Percentiles rank a stretch among this genome's conserved stretches.
Evolutionary conservation across 2,888 invertebrate genomes (phyloP).

Genomic region (Lottia scabra): DNA sequence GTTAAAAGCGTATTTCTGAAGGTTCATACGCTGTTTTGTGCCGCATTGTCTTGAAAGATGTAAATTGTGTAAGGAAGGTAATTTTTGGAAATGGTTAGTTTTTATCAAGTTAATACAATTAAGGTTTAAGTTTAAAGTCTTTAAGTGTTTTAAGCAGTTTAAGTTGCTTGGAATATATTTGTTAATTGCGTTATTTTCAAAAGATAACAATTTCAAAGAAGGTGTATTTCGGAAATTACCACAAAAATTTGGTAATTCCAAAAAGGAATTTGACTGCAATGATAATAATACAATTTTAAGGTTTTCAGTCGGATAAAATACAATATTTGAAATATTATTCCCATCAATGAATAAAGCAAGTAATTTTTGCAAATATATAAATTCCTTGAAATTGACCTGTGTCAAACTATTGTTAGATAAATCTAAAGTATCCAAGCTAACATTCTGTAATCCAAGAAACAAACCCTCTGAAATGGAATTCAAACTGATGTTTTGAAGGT

Average conservation of each 20-base stretch:
- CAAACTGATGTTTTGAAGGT: no score
- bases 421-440: background rate
- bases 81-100: background rate
- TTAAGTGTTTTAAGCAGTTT: slow-evolving; percentile 1
- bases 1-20: slow-evolving; percentile 8
- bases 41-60: background rate
- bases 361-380: background rate
- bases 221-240: background rate
- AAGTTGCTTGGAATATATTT: background rate
- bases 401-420: background rate
- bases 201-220: background rate
- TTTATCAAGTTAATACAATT: background rate
- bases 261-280: no score
- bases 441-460: background rate
- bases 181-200: background rate
- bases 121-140: background rate
- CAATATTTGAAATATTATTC: background rate
- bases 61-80: background rate
- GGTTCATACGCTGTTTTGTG: background rate
- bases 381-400: background rate
- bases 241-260: background rate
- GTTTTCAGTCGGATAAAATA: background rate
- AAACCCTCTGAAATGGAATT: no score
- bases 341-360: background rate
- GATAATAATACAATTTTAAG: background rate